Evolutionary conservation across 2,113 vertebrate species (phyloP), one percentile per base, ranked within the genome.

Genomic region (Dicerorhinus sumatrensis): DNA sequence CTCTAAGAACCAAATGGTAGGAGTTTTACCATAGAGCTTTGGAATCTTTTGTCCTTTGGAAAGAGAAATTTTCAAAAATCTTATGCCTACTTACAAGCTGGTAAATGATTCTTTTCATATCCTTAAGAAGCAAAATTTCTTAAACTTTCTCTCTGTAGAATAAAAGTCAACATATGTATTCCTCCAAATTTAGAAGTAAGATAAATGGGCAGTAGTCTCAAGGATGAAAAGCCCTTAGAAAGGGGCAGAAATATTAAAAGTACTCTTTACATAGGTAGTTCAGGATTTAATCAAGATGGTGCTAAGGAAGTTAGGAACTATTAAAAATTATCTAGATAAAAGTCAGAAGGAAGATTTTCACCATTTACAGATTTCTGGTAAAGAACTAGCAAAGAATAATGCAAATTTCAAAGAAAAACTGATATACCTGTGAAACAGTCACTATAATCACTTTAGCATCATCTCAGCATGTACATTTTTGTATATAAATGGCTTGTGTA

Each of bases 101-200:
- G 23, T 63, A 82, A 86, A 60, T 42, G 3, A 58, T 81, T 67
- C n/a, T 93, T 83, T 65, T 76, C 85, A 63, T 42, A 33, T 75
- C 75, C 54, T 69, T 89, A 95, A 87, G 46, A 69, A 94, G 56
- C 33, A 94, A 94, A 89, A 69, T 62, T n/a, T 96, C 60, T 84
- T 76, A 65, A 72, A 80, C 7, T 58, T 91, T 62, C 36, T 93
- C 23, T 73, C 48, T 93, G 97, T 46, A 46, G 51, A 76, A 81
- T 58, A 86, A 75, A 97, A 73, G 60, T 89, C n/a, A 83, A 90
- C 69, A 54, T 46, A 96, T 4, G n/a, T 65, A 70, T 58, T 39
- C 48, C 73, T 95, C 21, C 17, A 67, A 95, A 95, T 65, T 86
- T 42, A 63, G 42, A 90, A 56, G 89, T 8, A 31, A 92, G 69